Conservation (phyloP, 2,797 vertebrate species). For the Acestrorhynchus altus region DNA sequence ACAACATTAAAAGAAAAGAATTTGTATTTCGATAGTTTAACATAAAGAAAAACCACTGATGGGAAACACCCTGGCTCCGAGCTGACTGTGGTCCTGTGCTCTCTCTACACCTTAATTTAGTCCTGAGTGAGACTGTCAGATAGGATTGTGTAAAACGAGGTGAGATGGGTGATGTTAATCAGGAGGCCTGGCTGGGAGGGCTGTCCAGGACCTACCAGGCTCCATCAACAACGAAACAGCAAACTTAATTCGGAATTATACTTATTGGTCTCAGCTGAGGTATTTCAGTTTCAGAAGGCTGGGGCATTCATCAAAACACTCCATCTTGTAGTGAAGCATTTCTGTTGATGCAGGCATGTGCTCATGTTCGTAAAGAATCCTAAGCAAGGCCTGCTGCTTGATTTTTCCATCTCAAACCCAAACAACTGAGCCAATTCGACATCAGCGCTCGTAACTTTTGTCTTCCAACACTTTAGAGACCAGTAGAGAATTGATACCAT, state of each 20-base stretch:
- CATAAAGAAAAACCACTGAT: background rate
- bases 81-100: background rate
- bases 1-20: too few relatives aligned
- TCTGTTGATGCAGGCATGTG: background rate
- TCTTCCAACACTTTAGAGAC: too few relatives aligned
- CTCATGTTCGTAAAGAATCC: background rate
- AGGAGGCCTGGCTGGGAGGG: conserved; percentile 55
- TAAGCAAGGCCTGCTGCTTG: background rate
- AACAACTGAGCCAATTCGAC: too few relatives aligned
- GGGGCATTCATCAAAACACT: background rate
- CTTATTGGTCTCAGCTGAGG: conserved; percentile 66
- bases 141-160: conserved; percentile 40
- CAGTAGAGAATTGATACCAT: too few relatives aligned
- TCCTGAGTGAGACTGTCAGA: conserved; percentile 18
- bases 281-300: background rate
- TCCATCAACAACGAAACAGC: conserved; percentile 70
- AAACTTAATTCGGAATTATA: conserved; percentile 71
- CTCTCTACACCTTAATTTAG: conserved; percentile 20
- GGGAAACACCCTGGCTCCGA: background rate
- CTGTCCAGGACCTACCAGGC: conserved; percentile 61
- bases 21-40: background rate
- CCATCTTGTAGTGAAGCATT: conserved; percentile 29
- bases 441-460: too few relatives aligned
- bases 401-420: too few relatives aligned
- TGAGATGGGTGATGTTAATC: conserved; percentile 74